phyloP scores from a whole-genome alignment of 2,113 vertebrate genomes.

The Microtus pennsylvanicus region DNA sequence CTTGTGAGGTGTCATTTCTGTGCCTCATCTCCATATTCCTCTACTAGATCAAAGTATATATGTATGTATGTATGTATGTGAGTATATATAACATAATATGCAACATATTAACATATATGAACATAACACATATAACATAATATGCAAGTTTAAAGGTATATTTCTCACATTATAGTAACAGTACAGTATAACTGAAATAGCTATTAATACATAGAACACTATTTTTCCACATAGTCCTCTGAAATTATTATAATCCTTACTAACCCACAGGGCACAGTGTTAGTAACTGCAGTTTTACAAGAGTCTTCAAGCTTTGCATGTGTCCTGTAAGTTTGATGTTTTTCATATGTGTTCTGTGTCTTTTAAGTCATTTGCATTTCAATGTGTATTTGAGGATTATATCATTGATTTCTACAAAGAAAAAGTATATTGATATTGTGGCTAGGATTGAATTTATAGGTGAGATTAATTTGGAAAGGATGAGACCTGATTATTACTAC shows the following conservation, averaged over 20 bases:
- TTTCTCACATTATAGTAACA: neutral
- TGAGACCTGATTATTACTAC: neutral
- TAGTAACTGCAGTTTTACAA: neutral
- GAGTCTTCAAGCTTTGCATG: neutral
- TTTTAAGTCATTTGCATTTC: neutral
- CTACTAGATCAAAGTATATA: neutral
- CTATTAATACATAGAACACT: neutral
- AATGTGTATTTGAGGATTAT: neutral
- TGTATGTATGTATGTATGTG: neutral
- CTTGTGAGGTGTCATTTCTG: neutral
- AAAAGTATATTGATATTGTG: neutral
- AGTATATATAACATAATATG: neutral
- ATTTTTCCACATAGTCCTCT: neutral
- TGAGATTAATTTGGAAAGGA: neutral
- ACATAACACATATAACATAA: neutral
- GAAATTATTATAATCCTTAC: neutral
- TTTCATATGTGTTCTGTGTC: neutral
- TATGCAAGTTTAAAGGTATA: neutral
- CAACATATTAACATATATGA: neutral
- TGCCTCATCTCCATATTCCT: neutral
- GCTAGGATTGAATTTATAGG: neutral
- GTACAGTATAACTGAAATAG: neutral
- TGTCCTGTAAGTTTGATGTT: neutral
- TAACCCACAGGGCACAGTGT: too few relatives aligned
- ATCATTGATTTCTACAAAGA: neutral